Percentiles rank a stretch among this genome's conserved stretches.
Conservation (phyloP, 35 echinoderm and acorn worm genomes). For the Hemicentrotus pulcherrimus region DNA sequence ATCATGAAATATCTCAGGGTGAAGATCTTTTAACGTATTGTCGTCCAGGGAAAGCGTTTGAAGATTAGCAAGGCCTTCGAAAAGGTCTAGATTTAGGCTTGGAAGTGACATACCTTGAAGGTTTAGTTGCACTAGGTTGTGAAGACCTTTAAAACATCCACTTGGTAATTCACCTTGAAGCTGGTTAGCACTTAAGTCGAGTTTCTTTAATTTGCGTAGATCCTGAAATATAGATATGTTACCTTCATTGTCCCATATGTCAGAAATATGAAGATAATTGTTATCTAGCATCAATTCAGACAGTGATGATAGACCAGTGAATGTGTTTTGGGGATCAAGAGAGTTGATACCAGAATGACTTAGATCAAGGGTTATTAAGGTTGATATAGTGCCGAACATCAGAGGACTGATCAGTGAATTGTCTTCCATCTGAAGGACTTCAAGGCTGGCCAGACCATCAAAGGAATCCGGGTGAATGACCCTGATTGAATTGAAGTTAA, state of each 20-base stretch:
- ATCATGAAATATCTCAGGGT: neutral
- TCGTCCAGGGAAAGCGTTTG: neutral
- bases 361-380: neutral
- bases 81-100: neutral
- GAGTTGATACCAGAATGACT: constrained; percentile 7
- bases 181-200: neutral
- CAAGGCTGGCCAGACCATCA: neutral
- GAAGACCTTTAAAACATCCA: neutral
- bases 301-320: neutral
- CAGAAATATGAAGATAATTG: neutral
- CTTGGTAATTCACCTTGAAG: neutral
- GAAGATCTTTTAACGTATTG: neutral
- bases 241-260: neutral
- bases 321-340: neutral
- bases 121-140: neutral
- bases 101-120: neutral
- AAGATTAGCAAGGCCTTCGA: neutral
- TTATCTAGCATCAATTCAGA: neutral
- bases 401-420: neutral
- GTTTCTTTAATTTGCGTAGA: neutral
- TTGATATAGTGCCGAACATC: neutral
- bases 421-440: neutral
- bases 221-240: constrained; percentile 4
- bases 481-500: neutral
- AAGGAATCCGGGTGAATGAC: neutral